phyloP scores from a whole-genome alignment of 92 coral and sea anemone genomes.

The Actinernus sp. region DNA sequence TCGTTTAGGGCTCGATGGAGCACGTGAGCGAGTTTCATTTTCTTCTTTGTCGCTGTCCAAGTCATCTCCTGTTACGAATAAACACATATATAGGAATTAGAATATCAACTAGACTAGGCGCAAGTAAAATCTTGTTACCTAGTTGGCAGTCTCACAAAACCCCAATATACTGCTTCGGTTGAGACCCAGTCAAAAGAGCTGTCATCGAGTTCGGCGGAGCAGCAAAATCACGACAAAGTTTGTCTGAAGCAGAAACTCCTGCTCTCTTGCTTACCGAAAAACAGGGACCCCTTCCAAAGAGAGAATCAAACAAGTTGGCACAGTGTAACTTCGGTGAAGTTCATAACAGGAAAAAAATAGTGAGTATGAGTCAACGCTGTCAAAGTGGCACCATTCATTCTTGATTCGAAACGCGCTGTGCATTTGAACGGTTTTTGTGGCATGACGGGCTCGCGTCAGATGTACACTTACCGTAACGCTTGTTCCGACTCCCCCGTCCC shows the following conservation, averaged over 20 bases:
- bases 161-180: constrained; percentile 23
- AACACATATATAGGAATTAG: not conserved
- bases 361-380: constrained; percentile 29
- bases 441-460: constrained; percentile 65
- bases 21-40: constrained; percentile 76
- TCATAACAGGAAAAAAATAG: constrained; percentile 9
- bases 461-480: constrained; percentile 84
- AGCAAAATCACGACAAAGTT: constrained; percentile 70
- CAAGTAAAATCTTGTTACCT: constrained; percentile 2
- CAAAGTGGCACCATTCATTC: constrained; percentile 86
- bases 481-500: constrained; percentile 71
- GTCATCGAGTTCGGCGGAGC: constrained; percentile 69
- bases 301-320: no score
- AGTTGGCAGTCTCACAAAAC: constrained; percentile 5
- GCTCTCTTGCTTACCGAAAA: constrained; percentile 31
- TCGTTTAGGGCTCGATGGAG: constrained; percentile 77
- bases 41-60: constrained; percentile 87
- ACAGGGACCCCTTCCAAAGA: no score
- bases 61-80: constrained; percentile 75
- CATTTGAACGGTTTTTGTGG: constrained; percentile 83
- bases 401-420: constrained; percentile 69
- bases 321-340: no score
- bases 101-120: not conserved
- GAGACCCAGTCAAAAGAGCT: constrained; percentile 48
- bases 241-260: constrained; percentile 16